Evolutionary conservation across 2,888 invertebrate species (phyloP).

Genomic region (Cerastis rubricosa): DNA sequence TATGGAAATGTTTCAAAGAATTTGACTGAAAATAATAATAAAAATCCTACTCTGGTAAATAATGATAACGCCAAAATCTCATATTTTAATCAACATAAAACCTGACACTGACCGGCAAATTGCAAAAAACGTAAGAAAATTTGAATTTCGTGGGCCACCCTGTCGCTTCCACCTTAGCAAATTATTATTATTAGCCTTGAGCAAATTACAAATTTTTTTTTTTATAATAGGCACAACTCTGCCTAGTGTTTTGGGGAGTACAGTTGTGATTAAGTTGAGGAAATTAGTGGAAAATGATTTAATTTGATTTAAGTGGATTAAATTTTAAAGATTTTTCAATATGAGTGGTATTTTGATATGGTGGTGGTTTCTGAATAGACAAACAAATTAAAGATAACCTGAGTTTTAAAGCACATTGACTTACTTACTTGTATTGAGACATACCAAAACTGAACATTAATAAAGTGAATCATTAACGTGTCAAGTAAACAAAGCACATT

Average conservation of each 20-base stretch:
- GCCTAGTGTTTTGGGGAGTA: background rate
- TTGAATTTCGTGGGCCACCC: too few relatives aligned
- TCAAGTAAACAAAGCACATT: background rate
- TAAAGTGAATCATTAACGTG: background rate
- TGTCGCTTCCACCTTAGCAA: too few relatives aligned
- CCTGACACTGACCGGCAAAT: too few relatives aligned
- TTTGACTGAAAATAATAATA: background rate
- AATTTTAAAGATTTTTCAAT: background rate
- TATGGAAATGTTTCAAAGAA: background rate
- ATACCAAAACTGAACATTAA: background rate
- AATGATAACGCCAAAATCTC: background rate
- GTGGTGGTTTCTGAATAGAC: background rate
- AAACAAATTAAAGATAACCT: background rate
- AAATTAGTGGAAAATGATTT: background rate
- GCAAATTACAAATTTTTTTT: too few relatives aligned
- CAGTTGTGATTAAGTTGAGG: background rate
- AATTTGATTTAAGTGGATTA: background rate
- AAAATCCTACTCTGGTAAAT: background rate
- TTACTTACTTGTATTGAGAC: background rate
- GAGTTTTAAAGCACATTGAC: background rate
- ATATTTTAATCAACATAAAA: too few relatives aligned
- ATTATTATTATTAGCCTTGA: too few relatives aligned
- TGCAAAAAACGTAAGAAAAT: too few relatives aligned
- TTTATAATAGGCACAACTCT: background rate
- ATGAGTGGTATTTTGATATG: background rate